Percentiles rank a stretch among this genome's conserved stretches.
Evolutionary conservation across 1,140 invertebrate species (phyloP).

Genomic region (Glomeris maerens): DNA sequence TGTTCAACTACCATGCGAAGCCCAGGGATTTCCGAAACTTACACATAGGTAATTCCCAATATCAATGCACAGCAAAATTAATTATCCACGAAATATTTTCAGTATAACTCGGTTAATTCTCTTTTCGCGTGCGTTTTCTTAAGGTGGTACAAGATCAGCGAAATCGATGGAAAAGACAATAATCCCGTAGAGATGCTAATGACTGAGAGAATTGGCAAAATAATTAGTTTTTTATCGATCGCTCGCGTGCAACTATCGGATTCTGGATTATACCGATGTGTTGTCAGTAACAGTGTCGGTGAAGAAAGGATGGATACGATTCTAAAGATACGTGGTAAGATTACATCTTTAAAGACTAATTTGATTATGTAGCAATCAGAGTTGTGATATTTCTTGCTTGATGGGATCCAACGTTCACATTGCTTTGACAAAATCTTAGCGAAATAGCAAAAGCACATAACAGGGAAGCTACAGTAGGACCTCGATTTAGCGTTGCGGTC

Average conservation of each 20-base stretch:
- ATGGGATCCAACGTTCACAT: too few species aligned
- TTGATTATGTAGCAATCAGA: too few species aligned
- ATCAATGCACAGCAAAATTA: neutral
- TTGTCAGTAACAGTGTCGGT: conserved; percentile 11
- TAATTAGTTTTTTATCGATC: conserved; percentile 2
- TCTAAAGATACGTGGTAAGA: conserved; percentile 4
- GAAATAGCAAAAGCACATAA: too few species aligned
- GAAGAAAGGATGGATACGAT: conserved; percentile 8
- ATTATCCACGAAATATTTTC: neutral
- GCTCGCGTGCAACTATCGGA: neutral
- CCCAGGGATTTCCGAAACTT: conserved; percentile 59
- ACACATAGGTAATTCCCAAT: conserved; percentile 44
- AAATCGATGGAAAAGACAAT: neutral
- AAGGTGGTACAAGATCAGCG: neutral
- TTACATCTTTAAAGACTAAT: too few species aligned
- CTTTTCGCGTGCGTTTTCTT: neutral
- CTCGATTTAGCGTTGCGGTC: too few species aligned
- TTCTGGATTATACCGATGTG: conserved; percentile 3
- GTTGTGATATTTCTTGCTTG: too few species aligned
- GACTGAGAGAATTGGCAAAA: conserved; percentile 3
- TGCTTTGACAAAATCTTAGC: too few species aligned
- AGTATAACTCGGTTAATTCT: neutral
- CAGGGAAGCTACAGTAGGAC: too few species aligned
- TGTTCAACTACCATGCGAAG: conserved; percentile 53
- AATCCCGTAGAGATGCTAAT: neutral